Base-by-base conservation (phyloP, 2,888 invertebrate genomes). In the Papilio elwesi region DNA sequence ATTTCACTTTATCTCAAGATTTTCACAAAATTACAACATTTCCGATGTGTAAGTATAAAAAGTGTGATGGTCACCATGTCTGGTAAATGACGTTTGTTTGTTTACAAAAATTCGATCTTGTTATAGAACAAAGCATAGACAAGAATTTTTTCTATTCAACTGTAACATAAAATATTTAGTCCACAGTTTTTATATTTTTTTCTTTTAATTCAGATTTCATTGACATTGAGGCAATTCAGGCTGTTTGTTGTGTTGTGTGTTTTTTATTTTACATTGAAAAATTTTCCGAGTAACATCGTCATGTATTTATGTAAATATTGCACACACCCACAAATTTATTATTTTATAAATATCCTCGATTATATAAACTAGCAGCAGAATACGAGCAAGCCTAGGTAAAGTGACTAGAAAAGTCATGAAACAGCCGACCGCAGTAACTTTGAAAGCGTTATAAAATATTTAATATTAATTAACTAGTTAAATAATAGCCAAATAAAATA, bases 321-420 rank as follows among this genome's bases (percentile, higher is more conserved):
- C 68, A 68, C 68, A 68, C 67, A 57, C 11, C 48, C 47, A 59
- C n/a, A 59, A 38, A 8, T 38, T 6, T 43, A 43, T 43, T 5
- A 6, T 5, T 43, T 43, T n/a, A n/a, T n/a, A 52, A 57, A 13
- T 38, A 26, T 55, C 26, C 16, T 55, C 11, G 10, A 59, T 59
- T 59, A 59, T 36, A 55, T 38, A 12, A 38, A 38, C n/a, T 36
- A 9, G 38, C 0, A 59, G 36, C 15, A 38, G 11, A 57, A 59
- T 26, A 65, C 51, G 16, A 57, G 49, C 63, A 70, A 65, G 65
- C 70, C 15, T 59, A 66, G 53, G 9, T 47, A 70, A 55, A 67
- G 62, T 71, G 71, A 71, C 71, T 71, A 71, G 71, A n/a, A 48
- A 47, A 71, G 71, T 71, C 67, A 71, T 71, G 16, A 67, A 15